These are phyloP conservation scores for Aplysia californica DNA, from an alignment of 1,140 invertebrate species.

Conservation along the genomic window DNA sequence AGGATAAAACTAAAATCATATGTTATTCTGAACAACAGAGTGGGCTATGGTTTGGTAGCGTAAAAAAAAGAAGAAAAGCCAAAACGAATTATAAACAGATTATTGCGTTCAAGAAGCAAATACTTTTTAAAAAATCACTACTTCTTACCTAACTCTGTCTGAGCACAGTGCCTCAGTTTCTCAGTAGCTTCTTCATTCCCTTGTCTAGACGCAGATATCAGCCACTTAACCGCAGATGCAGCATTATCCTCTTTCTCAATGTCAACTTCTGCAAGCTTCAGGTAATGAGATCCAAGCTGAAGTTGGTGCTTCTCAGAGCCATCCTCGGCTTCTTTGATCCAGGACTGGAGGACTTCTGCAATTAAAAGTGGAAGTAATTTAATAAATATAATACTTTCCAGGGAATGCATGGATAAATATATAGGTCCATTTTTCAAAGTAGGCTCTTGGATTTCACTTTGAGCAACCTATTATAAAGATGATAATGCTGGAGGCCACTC, in stretches of 20 bases:
- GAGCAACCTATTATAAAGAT: too few relatives aligned
- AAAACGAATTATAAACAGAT: too few relatives aligned
- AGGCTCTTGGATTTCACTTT: too few relatives aligned
- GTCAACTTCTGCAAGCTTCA: constrained; percentile 51
- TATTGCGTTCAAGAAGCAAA: too few relatives aligned
- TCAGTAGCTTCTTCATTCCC: constrained; percentile 87
- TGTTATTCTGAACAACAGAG: neutral
- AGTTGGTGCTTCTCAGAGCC: constrained; percentile 52
- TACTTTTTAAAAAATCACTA: too few relatives aligned
- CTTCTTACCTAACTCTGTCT: constrained; percentile 80
- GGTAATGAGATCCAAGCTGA: constrained; percentile 46
- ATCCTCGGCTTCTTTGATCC: constrained; percentile 44
- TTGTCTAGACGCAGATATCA: constrained; percentile 89
- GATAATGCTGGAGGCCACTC: too few relatives aligned
- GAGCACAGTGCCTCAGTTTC: constrained; percentile 81
- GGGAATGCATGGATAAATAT: too few relatives aligned
- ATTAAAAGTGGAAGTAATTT: too few relatives aligned
- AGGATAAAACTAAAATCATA: neutral
- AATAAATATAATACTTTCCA: too few relatives aligned
- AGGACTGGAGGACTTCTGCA: constrained; percentile 24
- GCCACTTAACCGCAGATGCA: constrained; percentile 83
- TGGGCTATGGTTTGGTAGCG: neutral
- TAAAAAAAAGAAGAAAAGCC: neutral
- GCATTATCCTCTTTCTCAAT: constrained; percentile 71
- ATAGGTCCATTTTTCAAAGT: too few relatives aligned